Percentiles rank a stretch among this genome's conserved stretches.
These are phyloP conservation scores for Pachliopta kotzebuea DNA, from an alignment of 2,888 invertebrate species.

Conservation along the genomic window DNA sequence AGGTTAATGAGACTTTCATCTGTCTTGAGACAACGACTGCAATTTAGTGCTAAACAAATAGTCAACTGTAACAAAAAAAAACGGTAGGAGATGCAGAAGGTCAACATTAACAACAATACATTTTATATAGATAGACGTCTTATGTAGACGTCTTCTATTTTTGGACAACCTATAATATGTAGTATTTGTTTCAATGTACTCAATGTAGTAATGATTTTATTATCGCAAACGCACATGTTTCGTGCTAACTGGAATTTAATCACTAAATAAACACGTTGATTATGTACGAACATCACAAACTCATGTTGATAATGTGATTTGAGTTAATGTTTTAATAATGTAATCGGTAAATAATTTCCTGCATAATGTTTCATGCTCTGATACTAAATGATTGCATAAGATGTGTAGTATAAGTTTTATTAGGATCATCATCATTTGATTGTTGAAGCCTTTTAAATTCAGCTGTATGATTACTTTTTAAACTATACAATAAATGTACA, in stretches of 20 bases:
- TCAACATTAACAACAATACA: too few relatives aligned
- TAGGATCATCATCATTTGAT: too few relatives aligned
- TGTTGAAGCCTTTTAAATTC: too few relatives aligned
- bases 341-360: slow-evolving; percentile 17
- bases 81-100: background rate
- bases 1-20: background rate
- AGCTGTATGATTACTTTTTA: background rate
- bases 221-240: slow-evolving; percentile 9
- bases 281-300: background rate
- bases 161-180: too few relatives aligned
- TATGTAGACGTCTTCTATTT: too few relatives aligned
- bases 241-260: slow-evolving; percentile 10
- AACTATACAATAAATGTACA: background rate
- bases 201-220: slow-evolving; percentile 7
- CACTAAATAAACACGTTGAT: slow-evolving; percentile 17
- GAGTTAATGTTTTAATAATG: slow-evolving; percentile 11
- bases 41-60: background rate
- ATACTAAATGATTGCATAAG: background rate
- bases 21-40: background rate
- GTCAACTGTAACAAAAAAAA: background rate
- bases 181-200: background rate
- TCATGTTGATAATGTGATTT: slow-evolving; percentile 13
- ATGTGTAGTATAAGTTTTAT: too few relatives aligned
- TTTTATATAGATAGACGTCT: too few relatives aligned
- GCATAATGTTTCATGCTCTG: background rate